These are phyloP conservation scores for Psettodes erumei DNA, from an alignment of 2,113 vertebrate species.

Conservation along the genomic window DNA sequence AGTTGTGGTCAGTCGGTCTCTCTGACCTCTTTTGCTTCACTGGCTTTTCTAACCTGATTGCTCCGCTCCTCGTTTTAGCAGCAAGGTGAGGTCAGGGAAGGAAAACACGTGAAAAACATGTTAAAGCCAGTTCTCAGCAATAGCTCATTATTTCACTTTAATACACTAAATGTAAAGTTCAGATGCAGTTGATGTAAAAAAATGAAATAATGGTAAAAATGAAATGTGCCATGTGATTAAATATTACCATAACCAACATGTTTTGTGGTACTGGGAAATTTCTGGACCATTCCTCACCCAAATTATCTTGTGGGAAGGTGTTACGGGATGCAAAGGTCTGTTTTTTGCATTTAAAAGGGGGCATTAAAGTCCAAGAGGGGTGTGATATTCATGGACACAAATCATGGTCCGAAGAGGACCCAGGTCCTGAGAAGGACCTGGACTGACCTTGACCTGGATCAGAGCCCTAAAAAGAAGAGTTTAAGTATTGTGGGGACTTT, in stretches of 20 bases:
- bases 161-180: neutral
- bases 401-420: neutral
- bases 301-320: neutral
- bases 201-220: neutral
- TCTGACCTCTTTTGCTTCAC: slow-evolving; percentile 67
- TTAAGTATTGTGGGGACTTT: neutral
- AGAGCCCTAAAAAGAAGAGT: neutral
- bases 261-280: neutral
- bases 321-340: neutral
- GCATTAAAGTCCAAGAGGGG: neutral
- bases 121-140: neutral
- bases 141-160: neutral
- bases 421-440: neutral
- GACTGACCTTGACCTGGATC: neutral
- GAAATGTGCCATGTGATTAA: neutral
- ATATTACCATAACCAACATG: neutral
- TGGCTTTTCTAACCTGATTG: slow-evolving; percentile 29
- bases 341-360: neutral
- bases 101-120: neutral
- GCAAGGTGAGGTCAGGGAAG: neutral
- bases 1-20: slow-evolving; percentile 27
- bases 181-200: neutral
- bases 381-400: neutral
- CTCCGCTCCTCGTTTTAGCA: slow-evolving; percentile 15
- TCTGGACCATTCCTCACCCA: neutral